Evolutionary conservation across 2,113 vertebrate species (phyloP), one percentile per base, ranked within the genome.

Genomic region (Nettapus auritus): DNA sequence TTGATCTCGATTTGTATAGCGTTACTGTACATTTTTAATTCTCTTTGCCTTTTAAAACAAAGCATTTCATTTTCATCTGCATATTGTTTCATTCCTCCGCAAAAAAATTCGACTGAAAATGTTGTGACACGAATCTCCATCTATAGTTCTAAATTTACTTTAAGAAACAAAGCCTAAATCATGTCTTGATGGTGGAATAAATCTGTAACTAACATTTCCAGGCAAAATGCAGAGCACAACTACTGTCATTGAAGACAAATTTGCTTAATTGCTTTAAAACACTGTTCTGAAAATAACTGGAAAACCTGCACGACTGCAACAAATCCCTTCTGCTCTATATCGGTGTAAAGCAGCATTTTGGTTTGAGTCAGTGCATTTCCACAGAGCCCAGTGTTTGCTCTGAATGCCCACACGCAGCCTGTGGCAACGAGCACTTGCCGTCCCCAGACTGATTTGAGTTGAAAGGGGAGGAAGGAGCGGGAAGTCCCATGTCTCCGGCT

Each of bases 241-340:
- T 50, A 5, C 21, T 50, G 40, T 40, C 34, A 7, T 60, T 46
- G 70, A 57, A 31, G 84, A 63, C 44, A 81, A 56, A 90, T 57
- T 40, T 1, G 1, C 29, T 53, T 81, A 63, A 79, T 40, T 64
- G 64, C 60, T 77, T 69, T 69, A 68, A 42, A 80, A 33, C 14
- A 6, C 29, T n/a, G 17, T 28, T 56, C 22, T 76, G 73, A 62
- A 69, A 25, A 21, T 16, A 79, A 11, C 38, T 9, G 2, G 9
- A 0, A 2, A 23, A 31, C 38, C 55, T 19, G n/a, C 36, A 8
- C 0, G 2, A 4, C 38, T 20, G 71, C 44, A 25, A 3, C 2
- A 15, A 19, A 46, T 26, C 50, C 79, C 75, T n/a, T 16, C 62
- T 63, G 36, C 60, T 57, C 14, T 29, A 20, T 6, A 2, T 2